Evolutionary conservation across 2,113 vertebrate species (phyloP), one percentile per base, ranked within the genome.

Genomic region (Gavialis gangeticus): DNA sequence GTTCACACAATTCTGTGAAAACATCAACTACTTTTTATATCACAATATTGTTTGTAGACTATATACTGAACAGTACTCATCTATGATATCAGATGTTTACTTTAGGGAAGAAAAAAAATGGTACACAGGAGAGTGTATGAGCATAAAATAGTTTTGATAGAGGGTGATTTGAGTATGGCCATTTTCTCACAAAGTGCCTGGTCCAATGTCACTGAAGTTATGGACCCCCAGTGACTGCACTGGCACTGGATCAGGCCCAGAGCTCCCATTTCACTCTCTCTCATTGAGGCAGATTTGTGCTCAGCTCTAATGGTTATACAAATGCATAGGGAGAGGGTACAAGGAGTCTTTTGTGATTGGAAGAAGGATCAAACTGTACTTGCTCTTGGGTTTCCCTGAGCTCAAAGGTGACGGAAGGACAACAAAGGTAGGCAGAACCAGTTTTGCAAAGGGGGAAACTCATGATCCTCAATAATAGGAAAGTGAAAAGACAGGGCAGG

Each of bases 1-100:
- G 28, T 78, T 55, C 59, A 71, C 34, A 75, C 73, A 93, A 90
- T 63, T 93, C 79, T 90, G 17, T 66, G 78, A 96, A 95, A 73
- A 90, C 46, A 90, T 60, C n/a, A 87, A 59, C 25, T 2, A 5
- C 59, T 86, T 59, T 62, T 64, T 67, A 69, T 79, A 76, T 81
- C 55, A 85, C 63, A 77, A 78, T 82, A 79, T 21, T 84, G 15
- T 91, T 89, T 89, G 79, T 57, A 80, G 85, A 18, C 59, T 4
- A 82, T n/a, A 78, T 87, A 78, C 71, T 85, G 94, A 92, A 71
- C 17, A 55, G 3, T 5, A 83, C 71, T 81, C 3, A 8, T 63
- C 54, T 73, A 30, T 59, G 64, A 60, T 87, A 75, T 69, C 73
- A 88, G 22, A 93, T 89, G 91, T 84, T 76, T 60, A 86, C 17